Evolutionary conservation across 2,113 vertebrate species (phyloP).

Genomic region (Rhineura floridana): DNA sequence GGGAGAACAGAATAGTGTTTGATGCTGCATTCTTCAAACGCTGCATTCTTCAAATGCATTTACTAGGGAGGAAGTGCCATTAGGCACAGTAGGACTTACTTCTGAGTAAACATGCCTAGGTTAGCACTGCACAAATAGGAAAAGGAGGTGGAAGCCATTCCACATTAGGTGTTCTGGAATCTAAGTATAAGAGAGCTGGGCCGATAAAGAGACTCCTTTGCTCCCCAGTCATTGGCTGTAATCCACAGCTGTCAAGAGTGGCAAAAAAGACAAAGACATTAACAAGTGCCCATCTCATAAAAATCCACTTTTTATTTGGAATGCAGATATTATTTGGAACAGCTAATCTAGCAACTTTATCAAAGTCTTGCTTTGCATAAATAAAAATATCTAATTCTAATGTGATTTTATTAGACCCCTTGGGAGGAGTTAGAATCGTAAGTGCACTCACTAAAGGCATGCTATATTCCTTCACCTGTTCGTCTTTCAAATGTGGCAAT

Average conservation of each 20-base stretch:
- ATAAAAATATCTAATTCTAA: neutral
- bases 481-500: neutral
- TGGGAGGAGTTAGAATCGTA: neutral
- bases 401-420: neutral
- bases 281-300: neutral
- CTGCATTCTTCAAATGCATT: no score
- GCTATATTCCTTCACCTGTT: conserved; percentile 18
- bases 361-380: neutral
- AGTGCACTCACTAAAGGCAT: neutral
- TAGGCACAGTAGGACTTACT: no score
- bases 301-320: neutral
- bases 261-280: neutral
- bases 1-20: neutral
- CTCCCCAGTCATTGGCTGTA: neutral
- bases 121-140: neutral
- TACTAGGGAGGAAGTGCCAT: no score
- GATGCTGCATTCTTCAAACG: neutral
- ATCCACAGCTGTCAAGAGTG: conserved; percentile 3
- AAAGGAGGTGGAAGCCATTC: neutral
- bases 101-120: no score
- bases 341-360: conserved; percentile 7
- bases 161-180: fast-evolving
- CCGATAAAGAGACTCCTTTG: neutral
- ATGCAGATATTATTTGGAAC: neutral
- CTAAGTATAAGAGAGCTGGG: neutral